A percentile compares a stretch with the other conserved stretches of the same genome.
Evolutionary conservation across 2,113 vertebrate species (phyloP).

Genomic region (Planiliza haematocheilus): DNA sequence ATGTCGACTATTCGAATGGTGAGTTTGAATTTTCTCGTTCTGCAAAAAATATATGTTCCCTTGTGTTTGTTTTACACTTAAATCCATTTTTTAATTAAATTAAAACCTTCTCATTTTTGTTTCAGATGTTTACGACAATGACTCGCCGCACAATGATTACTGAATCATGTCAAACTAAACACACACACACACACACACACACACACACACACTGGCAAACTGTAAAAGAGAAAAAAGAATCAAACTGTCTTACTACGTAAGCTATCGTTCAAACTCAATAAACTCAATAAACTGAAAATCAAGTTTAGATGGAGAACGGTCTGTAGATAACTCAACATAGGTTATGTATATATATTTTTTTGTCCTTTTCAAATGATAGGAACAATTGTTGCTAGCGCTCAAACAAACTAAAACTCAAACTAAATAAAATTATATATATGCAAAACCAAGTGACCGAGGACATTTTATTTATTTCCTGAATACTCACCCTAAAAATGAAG

Average conservation of each 20-base stretch:
- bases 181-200: neutral
- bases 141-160: slow-evolving; percentile 46
- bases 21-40: slow-evolving; percentile 17
- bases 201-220: neutral
- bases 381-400: neutral
- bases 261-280: neutral
- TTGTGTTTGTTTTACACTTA: neutral
- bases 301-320: neutral
- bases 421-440: neutral
- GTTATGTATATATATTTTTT: neutral
- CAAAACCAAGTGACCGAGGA: slow-evolving; percentile 4
- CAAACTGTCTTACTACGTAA: neutral
- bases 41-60: neutral
- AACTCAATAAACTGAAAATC: neutral
- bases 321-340: neutral
- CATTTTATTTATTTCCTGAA: neutral
- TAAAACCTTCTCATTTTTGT: slow-evolving; percentile 8
- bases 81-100: neutral
- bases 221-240: neutral
- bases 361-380: neutral
- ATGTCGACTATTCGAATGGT: slow-evolving; percentile 81
- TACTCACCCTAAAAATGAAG: neutral
- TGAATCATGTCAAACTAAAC: slow-evolving; percentile 32
- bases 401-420: slow-evolving; percentile 35
- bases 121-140: slow-evolving; percentile 83